These are phyloP conservation scores for Cebus imitator DNA, from an alignment of 2,113 vertebrate genomes.

Conservation along the genomic window DNA sequence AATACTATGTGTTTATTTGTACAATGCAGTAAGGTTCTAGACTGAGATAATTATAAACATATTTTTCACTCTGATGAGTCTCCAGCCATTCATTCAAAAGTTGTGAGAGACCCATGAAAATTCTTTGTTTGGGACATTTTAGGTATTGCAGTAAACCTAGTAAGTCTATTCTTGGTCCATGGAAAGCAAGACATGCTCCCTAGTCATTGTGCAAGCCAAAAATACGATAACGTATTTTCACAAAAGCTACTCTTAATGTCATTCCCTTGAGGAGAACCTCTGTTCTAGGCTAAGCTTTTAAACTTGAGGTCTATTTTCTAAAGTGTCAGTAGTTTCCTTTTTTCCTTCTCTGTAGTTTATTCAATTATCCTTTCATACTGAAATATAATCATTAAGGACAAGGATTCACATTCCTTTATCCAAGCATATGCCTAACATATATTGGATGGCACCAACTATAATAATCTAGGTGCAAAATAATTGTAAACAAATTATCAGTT, in stretches of 20 bases:
- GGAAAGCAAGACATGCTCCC: background rate
- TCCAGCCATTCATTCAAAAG: background rate
- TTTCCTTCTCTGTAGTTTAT: background rate
- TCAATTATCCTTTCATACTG: background rate
- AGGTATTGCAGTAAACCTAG: background rate
- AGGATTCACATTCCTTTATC: background rate
- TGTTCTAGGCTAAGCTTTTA: background rate
- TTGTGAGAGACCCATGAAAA: background rate
- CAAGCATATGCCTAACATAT: background rate
- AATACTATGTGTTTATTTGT: background rate
- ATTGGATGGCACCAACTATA: background rate
- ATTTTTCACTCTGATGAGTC: background rate
- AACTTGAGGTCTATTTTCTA: background rate
- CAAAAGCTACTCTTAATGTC: background rate
- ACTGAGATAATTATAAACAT: slow-evolving; percentile 13
- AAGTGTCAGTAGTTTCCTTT: background rate
- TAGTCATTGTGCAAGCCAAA: background rate
- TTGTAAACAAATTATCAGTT: background rate
- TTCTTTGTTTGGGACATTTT: background rate
- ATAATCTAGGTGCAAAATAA: background rate
- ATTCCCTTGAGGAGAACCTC: background rate
- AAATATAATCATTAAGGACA: background rate
- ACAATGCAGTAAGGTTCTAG: slow-evolving; percentile 9
- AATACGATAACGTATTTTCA: background rate
- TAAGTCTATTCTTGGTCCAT: background rate